phyloP scores from a whole-genome alignment of 2,888 invertebrate genomes.

The Ecdyonurus torrentis region DNA sequence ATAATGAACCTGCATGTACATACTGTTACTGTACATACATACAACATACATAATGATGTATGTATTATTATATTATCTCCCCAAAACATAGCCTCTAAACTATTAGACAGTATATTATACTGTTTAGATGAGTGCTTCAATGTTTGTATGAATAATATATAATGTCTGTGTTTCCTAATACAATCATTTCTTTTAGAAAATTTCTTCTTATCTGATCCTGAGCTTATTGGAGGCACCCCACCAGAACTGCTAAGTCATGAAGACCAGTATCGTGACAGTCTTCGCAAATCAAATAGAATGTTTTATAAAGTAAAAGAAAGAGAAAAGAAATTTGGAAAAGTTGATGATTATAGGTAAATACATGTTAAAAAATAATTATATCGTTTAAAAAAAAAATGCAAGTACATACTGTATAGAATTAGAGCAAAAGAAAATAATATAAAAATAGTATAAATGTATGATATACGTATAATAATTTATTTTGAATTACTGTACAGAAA shows the following conservation, averaged over 20 bases:
- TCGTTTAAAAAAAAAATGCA: background rate
- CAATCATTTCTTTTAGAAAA: conserved; percentile 27
- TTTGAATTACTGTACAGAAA: no score
- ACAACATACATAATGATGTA: no score
- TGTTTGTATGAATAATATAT: no score
- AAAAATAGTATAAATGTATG: no score
- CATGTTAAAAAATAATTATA: conserved; percentile 4
- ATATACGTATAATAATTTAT: no score
- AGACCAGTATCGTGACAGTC: conserved; percentile 62
- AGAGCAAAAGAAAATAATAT: background rate
- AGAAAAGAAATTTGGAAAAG: conserved; percentile 50
- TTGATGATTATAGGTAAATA: conserved; percentile 57
- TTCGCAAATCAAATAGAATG: conserved; percentile 53
- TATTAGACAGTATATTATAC: no score
- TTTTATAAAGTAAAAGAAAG: conserved; percentile 51
- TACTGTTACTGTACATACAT: no score
- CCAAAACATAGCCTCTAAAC: no score
- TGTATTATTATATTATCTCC: no score
- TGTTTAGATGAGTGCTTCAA: no score
- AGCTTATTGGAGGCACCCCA: conserved; percentile 46
- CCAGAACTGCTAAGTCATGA: conserved; percentile 67
- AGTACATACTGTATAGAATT: background rate
- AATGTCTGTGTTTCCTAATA: no score
- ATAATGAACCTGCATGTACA: no score
- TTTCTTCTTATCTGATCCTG: conserved; percentile 43